These are phyloP conservation scores for Neofelis nebulosa DNA, from an alignment of 2,113 vertebrate species.

Conservation along the genomic window DNA sequence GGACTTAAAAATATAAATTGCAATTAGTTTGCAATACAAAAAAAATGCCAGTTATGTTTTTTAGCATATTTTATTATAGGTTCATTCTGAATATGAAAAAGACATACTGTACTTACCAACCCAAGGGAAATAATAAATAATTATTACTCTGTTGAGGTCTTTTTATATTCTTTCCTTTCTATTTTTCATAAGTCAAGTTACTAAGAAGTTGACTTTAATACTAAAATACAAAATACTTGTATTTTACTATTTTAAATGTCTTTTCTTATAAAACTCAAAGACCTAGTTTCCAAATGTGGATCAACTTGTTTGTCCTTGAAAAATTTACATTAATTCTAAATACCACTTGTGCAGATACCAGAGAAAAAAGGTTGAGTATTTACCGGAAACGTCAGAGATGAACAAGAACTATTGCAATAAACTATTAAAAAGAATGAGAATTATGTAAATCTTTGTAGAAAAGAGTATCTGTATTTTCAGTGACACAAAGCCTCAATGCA, in stretches of 20 bases:
- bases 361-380: slow-evolving; percentile 42
- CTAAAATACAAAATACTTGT: slow-evolving; percentile 42
- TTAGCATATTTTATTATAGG: slow-evolving; percentile 3
- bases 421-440: not conserved
- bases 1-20: slow-evolving; percentile 18
- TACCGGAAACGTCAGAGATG: slow-evolving; percentile 20
- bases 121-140: slow-evolving; percentile 37
- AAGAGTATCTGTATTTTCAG: not conserved
- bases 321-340: slow-evolving; percentile 51
- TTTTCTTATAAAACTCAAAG: slow-evolving; percentile 54
- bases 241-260: slow-evolving; percentile 37
- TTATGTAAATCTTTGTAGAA: slow-evolving; percentile 35
- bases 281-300: slow-evolving; percentile 13
- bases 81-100: slow-evolving; percentile 51
- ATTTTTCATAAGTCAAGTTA: slow-evolving; percentile 44
- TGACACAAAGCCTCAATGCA: not conserved
- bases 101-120: not conserved
- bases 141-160: not conserved
- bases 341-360: not conserved
- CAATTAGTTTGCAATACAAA: not conserved
- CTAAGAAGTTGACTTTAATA: slow-evolving; percentile 45
- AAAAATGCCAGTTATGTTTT: not conserved
- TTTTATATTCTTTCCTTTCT: slow-evolving; percentile 44
- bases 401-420: slow-evolving; percentile 7
- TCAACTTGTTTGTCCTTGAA: slow-evolving; percentile 54